phyloP scores from a whole-genome alignment of 2,888 invertebrate species.

The Amphipyra tragopoginis region DNA sequence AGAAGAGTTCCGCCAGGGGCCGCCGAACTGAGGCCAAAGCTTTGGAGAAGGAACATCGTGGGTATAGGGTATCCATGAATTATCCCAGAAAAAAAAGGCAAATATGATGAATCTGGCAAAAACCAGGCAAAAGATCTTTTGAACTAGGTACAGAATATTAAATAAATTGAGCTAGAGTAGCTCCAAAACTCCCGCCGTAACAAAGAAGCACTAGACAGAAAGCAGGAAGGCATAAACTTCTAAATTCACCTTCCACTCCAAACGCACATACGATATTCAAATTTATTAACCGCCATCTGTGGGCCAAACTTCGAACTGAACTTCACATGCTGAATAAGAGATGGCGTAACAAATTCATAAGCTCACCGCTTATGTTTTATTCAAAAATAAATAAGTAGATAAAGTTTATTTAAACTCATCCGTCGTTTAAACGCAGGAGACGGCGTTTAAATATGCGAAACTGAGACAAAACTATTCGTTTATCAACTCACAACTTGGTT shows the following conservation, averaged over 20 bases:
- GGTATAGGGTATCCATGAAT: no score
- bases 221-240: slow-evolving; percentile 6
- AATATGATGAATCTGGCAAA: no score
- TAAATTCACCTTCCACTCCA: slow-evolving; percentile 3
- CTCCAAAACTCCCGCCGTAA: neutral
- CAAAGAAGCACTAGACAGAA: neutral
- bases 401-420: slow-evolving; percentile 61
- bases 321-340: slow-evolving; percentile 47
- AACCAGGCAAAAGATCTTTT: no score
- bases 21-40: no score
- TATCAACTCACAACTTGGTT: slow-evolving; percentile 57
- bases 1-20: no score
- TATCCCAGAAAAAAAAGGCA: no score
- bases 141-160: no score
- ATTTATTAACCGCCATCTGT: slow-evolving; percentile 46
- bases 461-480: slow-evolving; percentile 63
- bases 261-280: slow-evolving; percentile 19
- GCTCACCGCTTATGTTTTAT: slow-evolving; percentile 54
- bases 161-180: no score
- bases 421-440: slow-evolving; percentile 55
- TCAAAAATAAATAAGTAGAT: slow-evolving; percentile 57
- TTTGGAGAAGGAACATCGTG: no score
- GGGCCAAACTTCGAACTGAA: slow-evolving; percentile 21
- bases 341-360: slow-evolving; percentile 58
- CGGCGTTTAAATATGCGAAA: slow-evolving; percentile 62